These are phyloP conservation scores for Anagyrus pseudococci DNA, from an alignment of 2,888 invertebrate species.

Conservation along the genomic window DNA sequence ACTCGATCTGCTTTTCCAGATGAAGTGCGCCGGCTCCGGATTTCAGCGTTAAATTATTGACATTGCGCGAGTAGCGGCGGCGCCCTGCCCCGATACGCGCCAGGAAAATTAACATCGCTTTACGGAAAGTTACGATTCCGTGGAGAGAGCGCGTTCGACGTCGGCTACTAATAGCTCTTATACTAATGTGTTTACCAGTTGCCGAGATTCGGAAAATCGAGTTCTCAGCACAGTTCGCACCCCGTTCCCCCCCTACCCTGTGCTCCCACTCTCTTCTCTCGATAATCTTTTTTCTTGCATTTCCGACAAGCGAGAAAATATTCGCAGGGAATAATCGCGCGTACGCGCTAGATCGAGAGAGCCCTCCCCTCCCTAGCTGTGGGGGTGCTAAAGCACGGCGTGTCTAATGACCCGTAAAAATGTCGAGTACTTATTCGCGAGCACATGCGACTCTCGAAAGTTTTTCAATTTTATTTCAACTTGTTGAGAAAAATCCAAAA, in stretches of 20 bases:
- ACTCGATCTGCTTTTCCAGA: no score
- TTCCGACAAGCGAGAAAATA: constrained; percentile 36
- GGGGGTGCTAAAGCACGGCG: constrained; percentile 17
- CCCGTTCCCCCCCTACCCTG: not conserved
- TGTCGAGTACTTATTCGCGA: constrained; percentile 26
- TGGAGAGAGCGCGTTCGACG: constrained; percentile 27
- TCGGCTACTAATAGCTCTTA: constrained; percentile 46
- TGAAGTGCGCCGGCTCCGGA: no score
- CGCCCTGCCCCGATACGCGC: not conserved
- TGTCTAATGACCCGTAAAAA: constrained; percentile 38
- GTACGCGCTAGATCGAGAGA: not conserved
- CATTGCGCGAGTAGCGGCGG: not conserved
- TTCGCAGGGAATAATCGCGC: constrained; percentile 30
- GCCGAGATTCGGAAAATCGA: constrained; percentile 32
- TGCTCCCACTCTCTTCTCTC: not conserved
- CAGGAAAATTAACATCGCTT: constrained; percentile 36
- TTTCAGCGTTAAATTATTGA: constrained; percentile 26
- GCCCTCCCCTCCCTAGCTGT: constrained; percentile 6
- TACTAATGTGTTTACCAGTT: constrained; percentile 50
- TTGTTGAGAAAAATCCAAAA: constrained; percentile 35
- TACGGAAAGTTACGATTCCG: constrained; percentile 32
- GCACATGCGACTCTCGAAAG: constrained; percentile 7
- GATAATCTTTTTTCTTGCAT: constrained; percentile 26
- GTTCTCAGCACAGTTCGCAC: constrained; percentile 1
- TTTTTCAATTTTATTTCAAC: constrained; percentile 38